Percentiles rank a stretch among this genome's conserved stretches.
These are phyloP conservation scores for Listronotus oregonensis DNA, from an alignment of 1,140 invertebrate genomes.

Conservation along the genomic window DNA sequence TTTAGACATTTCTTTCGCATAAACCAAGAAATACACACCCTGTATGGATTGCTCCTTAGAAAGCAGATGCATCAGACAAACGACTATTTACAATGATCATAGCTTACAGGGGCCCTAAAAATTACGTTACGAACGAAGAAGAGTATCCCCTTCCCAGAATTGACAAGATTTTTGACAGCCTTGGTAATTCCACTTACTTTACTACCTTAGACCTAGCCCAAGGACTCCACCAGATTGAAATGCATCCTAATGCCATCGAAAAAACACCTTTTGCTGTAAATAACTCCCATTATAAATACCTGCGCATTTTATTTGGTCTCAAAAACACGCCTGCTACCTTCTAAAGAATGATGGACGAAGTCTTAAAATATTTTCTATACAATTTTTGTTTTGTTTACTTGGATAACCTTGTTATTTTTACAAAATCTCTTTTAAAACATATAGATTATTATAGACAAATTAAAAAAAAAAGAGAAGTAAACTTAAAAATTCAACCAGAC, in stretches of 20 bases:
- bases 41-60: slow-evolving; percentile 52
- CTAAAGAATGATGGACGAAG: slow-evolving; percentile 54
- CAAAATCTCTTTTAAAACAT: slow-evolving; percentile 41
- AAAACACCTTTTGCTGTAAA: slow-evolving; percentile 57
- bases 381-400: slow-evolving; percentile 48
- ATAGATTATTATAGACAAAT: slow-evolving; percentile 37
- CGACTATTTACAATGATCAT: slow-evolving; percentile 53
- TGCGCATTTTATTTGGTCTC: slow-evolving; percentile 56
- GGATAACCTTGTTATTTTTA: slow-evolving; percentile 50
- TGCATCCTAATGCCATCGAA: slow-evolving; percentile 50
- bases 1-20: slow-evolving; percentile 39
- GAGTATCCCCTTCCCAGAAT: slow-evolving; percentile 63
- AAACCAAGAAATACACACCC: slow-evolving; percentile 48
- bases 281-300: slow-evolving; percentile 53
- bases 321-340: slow-evolving; percentile 57
- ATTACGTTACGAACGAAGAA: slow-evolving; percentile 56
- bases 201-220: too few relatives aligned
- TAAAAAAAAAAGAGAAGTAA: slow-evolving; percentile 35
- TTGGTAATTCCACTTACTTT: slow-evolving; percentile 56
- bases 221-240: slow-evolving; percentile 59
- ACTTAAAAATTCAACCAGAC: slow-evolving; percentile 45
- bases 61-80: slow-evolving; percentile 48
- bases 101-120: slow-evolving; percentile 57
- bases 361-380: slow-evolving; percentile 45
- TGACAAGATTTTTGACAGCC: slow-evolving; percentile 57